Evolutionary conservation across 2,797 vertebrate species (phyloP).

Genomic region (Crenichthys baileyi): DNA sequence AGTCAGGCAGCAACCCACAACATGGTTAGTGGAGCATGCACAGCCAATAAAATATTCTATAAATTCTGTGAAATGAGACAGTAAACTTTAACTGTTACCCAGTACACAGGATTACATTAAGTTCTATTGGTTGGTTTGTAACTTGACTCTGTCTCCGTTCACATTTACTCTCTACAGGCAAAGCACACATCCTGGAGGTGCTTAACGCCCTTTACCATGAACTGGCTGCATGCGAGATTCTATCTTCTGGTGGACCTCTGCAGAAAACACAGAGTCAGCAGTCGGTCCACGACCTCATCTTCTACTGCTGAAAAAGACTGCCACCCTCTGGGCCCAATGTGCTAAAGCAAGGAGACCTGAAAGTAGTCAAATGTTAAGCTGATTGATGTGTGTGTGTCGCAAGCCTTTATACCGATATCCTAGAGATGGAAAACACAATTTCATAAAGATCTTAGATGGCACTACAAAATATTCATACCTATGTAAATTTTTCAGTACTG

Average conservation of each 20-base stretch:
- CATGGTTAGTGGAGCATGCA: conserved; percentile 80
- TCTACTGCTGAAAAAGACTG: conserved; percentile 84
- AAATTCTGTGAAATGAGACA: conserved; percentile 34
- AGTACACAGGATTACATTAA: conserved; percentile 21
- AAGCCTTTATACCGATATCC: too few relatives aligned
- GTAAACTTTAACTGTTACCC: conserved; percentile 30
- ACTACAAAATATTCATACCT: too few relatives aligned
- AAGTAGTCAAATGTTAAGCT: neutral
- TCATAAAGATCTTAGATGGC: too few relatives aligned
- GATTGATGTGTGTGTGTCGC: too few relatives aligned
- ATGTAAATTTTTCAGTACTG: too few relatives aligned
- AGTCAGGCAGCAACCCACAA: conserved; percentile 84
- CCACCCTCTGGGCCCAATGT: conserved; percentile 48
- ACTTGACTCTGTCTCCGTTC: neutral
- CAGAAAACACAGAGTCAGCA: conserved; percentile 74
- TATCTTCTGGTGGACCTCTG: conserved; percentile 71
- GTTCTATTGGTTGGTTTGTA: conserved; percentile 5
- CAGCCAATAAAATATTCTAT: conserved; percentile 35
- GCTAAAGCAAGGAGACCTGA: conserved; percentile 6
- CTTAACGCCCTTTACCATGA: conserved; percentile 88
- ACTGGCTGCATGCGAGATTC: conserved; percentile 86
- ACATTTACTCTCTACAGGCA: conserved; percentile 72
- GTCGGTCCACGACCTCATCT: conserved; percentile 80
- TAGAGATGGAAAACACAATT: too few relatives aligned
- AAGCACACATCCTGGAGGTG: conserved; percentile 84